Evolutionary conservation across 2,797 vertebrate species (phyloP).

Genomic region (Hydrophis major): DNA sequence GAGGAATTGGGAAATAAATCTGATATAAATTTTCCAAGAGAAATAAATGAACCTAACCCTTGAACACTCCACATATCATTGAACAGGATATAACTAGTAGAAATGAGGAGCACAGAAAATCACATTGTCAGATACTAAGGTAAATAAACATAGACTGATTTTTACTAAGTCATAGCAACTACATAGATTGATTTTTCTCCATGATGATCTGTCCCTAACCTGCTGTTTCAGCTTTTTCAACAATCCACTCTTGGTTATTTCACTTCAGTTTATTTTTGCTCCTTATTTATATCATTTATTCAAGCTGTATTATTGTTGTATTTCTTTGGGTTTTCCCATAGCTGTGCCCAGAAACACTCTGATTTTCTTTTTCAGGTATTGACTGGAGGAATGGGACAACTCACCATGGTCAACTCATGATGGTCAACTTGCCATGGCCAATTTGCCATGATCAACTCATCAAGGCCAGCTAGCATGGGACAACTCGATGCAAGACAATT

Average conservation of each 20-base stretch:
- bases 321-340: background rate
- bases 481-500: background rate
- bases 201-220: background rate
- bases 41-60: background rate
- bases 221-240: background rate
- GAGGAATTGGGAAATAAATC: background rate
- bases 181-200: background rate
- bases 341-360: background rate
- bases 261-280: background rate
- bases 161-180: background rate
- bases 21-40: background rate
- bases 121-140: background rate
- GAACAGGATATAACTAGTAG: background rate
- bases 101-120: background rate
- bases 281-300: background rate
- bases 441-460: background rate
- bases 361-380: background rate
- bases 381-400: background rate
- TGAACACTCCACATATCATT: background rate
- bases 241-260: background rate
- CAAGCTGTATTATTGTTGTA: background rate
- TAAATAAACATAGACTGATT: background rate
- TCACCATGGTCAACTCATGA: background rate
- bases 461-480: background rate
- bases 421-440: background rate